A percentile compares a stretch with the other conserved stretches of the same genome.
phyloP scores from a whole-genome alignment of 2,113 vertebrate species.

The Xenopus tropicalis region DNA sequence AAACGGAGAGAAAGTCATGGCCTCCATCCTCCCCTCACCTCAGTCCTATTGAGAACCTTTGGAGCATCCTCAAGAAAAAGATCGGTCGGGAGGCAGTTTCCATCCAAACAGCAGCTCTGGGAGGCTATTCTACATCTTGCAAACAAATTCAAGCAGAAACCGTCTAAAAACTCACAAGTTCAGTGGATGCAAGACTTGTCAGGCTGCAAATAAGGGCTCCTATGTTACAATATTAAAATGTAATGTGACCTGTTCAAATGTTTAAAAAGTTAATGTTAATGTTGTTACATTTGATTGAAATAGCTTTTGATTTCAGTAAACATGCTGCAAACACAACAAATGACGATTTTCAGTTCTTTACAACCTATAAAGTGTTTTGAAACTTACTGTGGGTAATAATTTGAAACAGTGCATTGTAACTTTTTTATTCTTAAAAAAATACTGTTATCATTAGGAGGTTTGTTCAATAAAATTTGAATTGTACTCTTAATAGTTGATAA shows the following conservation, averaged over 20 bases:
- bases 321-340: background rate
- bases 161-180: conserved; percentile 30
- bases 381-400: too few relatives aligned
- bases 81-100: conserved; percentile 9
- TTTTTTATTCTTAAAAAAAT: too few relatives aligned
- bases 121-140: conserved; percentile 17
- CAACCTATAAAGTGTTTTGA: too few relatives aligned
- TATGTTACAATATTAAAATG: too few relatives aligned
- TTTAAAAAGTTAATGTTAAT: background rate
- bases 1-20: conserved; percentile 18
- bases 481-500: too few relatives aligned
- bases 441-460: too few relatives aligned
- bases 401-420: too few relatives aligned
- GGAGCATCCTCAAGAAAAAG: conserved; percentile 19
- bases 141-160: conserved; percentile 34
- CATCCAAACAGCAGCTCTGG: too few relatives aligned
- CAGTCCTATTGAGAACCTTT: conserved; percentile 31
- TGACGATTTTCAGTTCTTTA: background rate
- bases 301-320: background rate
- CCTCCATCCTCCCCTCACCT: conserved; percentile 29
- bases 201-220: too few relatives aligned
- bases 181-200: conserved; percentile 37
- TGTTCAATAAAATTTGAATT: too few relatives aligned
- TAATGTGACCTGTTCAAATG: too few relatives aligned
- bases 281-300: background rate